Evolutionary conservation across 2,888 invertebrate species (phyloP), one percentile per base, ranked within the genome.

Genomic region (Erannis defoliaria): DNA sequence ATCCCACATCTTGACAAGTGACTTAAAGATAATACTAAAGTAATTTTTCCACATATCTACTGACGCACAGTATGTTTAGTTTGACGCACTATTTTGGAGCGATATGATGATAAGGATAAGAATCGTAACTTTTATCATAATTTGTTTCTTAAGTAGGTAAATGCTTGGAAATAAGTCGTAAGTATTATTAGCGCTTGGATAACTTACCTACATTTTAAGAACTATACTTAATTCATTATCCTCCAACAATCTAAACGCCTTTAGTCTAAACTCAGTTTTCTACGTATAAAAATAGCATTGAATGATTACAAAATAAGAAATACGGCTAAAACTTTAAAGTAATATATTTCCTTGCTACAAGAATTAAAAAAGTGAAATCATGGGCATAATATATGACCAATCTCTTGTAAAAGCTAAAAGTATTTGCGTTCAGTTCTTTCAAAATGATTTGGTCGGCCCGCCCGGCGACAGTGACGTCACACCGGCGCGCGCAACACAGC

Each of bases 401-500:
- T 42, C 5, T 14, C n/a, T 42, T 31, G 8, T 19, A 43, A 46
- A 35, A 57, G 49, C 23, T 19, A 45, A 59, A 49, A 37, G 59
- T 57, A 72, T 72, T 75, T 72, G 68, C 66, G 72, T 77, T 77
- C 77, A 74, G 62, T 66, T 66, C 73, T 76, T 84, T 82, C 75
- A 81, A 81, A 85, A 81, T 77, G 71, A 77, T 78, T 79, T 78
- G 66, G 73, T 76, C 74, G 83, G 85, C 81, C 85, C 81, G 83
- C 84, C 82, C 83, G 85, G 80, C 82, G 81, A 76, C 81, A 77
- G 77, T 92, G 91, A 92, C 92, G 91, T 92, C 92, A 91, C 53
- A 48, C 57, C 73, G 80, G 90, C 91, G 92, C 92, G 91, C 92
- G 92, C 92, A 90, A 58, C 67, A 51, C 64, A 76, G 73, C 82